Evolutionary conservation across 2,888 invertebrate genomes (phyloP), one percentile per base, ranked within the genome.

Genomic region (Entomobrya multifasciata): DNA sequence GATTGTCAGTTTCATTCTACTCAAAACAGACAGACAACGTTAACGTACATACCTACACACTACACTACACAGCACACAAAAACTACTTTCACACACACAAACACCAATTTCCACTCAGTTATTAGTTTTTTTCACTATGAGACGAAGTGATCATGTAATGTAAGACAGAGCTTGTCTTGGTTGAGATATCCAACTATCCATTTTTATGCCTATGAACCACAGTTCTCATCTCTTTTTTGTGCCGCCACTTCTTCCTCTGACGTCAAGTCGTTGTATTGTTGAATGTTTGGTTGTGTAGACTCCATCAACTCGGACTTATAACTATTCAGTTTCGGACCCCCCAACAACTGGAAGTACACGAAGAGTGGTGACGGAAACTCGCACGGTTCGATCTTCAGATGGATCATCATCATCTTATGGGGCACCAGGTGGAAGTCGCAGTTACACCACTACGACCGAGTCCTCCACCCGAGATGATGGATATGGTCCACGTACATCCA

Each of bases 231-330:
- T 82, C 41, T 47, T 65, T 65, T 62, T 76, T 74, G 72, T 82
- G 62, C 74, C 76, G 67, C 84, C 62, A 72, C 81, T 72, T 88
- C 82, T 81, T 80, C 67, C 57, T 89, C 89, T 89, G 89, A 89
- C 89, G 89, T 87, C 87, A 87, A 86, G 89, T 89, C 89, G 89
- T 89, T 89, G 60, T 83, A 74, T 88, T 89, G 89, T 89, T 89
- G 82, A 88, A 88, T 86, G 88, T 89, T 86, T 81, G 89, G 81
- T 87, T 89, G 74, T 89, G 87, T 88, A 83, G 90, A 90, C 88
- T 87, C 89, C 86, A 82, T 78, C 89, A 87, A 72, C 88, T 76
- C 80, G 86, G 86, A 86, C 81, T 74, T 84, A 84, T 84, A 84
- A 70, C 84, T 84, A 84, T 84, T 41, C 85, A 8, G 44, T 52